Base-by-base conservation (phyloP, 2,797 vertebrate genomes). In the Rhodeus uyekii region DNA sequence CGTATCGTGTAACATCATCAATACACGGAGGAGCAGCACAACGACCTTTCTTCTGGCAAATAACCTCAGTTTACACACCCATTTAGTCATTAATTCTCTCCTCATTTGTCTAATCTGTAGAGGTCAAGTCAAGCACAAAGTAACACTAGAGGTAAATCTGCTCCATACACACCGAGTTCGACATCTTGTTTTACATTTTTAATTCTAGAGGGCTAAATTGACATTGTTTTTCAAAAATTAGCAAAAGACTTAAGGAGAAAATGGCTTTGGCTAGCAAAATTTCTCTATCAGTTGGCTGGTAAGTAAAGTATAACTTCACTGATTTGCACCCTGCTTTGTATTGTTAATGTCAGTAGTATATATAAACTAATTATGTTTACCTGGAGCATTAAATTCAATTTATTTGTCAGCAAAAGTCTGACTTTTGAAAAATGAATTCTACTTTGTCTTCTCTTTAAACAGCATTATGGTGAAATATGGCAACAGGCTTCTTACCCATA, bases 11-110 rank as follows among this genome's bases (percentile, higher is more conserved):
- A 69, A 76, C 63, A 76, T 82, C 72, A 82, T 82, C 81, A 36
- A 76, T 76, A 76, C 36, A 60, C 22, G 1, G 16, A 53, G 61
- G 18, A 81, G 27, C 34, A 42, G 34, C 71, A 34, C 80, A 75
- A 67, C 63, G 50, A 76, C 81, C 61, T 82, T 82, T 82, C 81
- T 82, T 76, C 73, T 76, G 81, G 81, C 81, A 82, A 81, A 82
- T 76, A 76, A 82, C 80, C 71, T 67, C 71, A 24, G 81, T 76
- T 82, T 76, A 60, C 81, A 76, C 80, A 46, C 73, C 63, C 63
- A 60, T 82, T 82, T 58, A 82, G 72, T 82, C 73, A 82, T 82
- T 82, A 82, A 76, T 76, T 76, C 36, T 76, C 38, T 46, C 48
- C 81, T 82, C 61, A 82, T 76, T 82, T 82, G 73, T 82, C 63